phyloP scores from a whole-genome alignment of 2,888 invertebrate species.

The Nezara viridula region DNA sequence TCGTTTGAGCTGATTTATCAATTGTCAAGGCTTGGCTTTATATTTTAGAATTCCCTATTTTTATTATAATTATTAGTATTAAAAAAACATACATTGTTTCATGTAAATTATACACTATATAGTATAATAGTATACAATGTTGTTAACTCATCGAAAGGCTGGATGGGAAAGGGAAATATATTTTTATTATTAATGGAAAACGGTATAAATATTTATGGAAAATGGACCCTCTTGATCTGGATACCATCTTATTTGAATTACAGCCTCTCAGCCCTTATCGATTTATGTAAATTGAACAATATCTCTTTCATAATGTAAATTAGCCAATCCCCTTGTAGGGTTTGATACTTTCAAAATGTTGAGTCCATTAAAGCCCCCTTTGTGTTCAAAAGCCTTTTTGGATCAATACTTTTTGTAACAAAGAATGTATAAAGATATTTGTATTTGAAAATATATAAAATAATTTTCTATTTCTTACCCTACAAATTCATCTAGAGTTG shows the following conservation, averaged over 20 bases:
- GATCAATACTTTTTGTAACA: not conserved
- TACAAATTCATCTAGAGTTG: no score
- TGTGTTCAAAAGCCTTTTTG: not conserved
- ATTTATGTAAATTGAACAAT: conserved; percentile 14
- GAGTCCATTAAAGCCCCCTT: not conserved
- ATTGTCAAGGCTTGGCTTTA: no score
- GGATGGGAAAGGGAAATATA: not conserved
- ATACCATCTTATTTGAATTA: conserved; percentile 14
- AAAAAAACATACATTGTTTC: no score
- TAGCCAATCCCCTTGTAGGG: not conserved
- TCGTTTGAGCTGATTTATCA: no score
- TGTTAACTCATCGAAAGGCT: not conserved
- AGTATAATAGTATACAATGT: no score
- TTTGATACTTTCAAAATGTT: not conserved
- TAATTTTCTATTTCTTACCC: no score
- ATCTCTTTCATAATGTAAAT: conserved; percentile 21
- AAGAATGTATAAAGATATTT: no score
- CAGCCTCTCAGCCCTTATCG: not conserved
- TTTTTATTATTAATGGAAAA: not conserved
- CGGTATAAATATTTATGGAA: not conserved
- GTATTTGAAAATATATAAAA: no score
- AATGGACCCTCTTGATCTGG: not conserved
- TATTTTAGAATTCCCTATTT: no score
- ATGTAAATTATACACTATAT: no score
- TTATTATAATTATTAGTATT: no score